A percentile compares a stretch with the other conserved stretches of the same genome.
These are phyloP conservation scores for Myzus persicae DNA, from an alignment of 1,140 invertebrate genomes.

Conservation along the genomic window DNA sequence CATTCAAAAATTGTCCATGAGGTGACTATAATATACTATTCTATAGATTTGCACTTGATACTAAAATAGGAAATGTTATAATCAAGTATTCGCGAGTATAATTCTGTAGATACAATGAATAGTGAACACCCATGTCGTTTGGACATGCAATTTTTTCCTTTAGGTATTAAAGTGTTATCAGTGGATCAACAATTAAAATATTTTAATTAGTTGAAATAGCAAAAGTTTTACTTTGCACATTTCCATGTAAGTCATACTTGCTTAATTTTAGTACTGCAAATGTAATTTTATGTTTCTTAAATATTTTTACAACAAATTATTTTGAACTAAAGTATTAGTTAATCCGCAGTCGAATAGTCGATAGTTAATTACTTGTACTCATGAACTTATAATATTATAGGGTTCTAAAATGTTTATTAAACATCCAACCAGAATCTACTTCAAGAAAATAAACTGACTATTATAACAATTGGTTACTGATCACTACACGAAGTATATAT, in stretches of 20 bases:
- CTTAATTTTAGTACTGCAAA: neutral
- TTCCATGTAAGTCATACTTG: neutral
- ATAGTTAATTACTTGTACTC: neutral
- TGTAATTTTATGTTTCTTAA: too few species aligned
- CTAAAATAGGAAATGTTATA: neutral
- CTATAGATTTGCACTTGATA: neutral
- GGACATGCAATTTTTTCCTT: slow-evolving; percentile 38
- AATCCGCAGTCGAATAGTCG: neutral
- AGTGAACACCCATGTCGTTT: neutral
- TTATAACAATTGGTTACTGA: neutral
- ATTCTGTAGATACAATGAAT: neutral
- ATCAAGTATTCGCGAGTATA: neutral
- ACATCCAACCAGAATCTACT: neutral
- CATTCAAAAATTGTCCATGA: slow-evolving; percentile 6
- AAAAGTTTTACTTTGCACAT: neutral
- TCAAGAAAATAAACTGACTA: neutral
- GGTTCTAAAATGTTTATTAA: neutral
- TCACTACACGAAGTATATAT: too few species aligned
- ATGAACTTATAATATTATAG: neutral
- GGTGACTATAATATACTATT: neutral
- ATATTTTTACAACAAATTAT: neutral
- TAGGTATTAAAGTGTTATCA: slow-evolving; percentile 2
- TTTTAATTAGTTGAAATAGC: neutral
- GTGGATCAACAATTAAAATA: slow-evolving; percentile 26
- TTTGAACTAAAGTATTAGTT: neutral